Evolutionary conservation across 2,113 vertebrate genomes (phyloP).

Genomic region (Gobius niger): DNA sequence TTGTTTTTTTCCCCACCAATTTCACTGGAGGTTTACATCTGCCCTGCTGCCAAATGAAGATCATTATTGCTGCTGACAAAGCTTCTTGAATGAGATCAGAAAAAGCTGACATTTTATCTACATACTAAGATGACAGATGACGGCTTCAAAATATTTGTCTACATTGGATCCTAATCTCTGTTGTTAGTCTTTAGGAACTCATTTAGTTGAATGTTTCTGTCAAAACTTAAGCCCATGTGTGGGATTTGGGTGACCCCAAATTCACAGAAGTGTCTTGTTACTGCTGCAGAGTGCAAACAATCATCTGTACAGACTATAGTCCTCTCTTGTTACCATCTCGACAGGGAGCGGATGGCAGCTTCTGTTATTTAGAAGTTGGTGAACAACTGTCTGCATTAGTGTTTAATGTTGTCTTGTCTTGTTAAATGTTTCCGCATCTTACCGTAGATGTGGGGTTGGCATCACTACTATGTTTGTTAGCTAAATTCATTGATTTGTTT

Average conservation of each 20-base stretch:
- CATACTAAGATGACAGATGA: too few species aligned
- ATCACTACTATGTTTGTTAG: background rate
- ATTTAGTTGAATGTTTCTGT: background rate
- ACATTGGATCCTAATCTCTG: background rate
- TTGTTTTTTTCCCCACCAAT: too few species aligned
- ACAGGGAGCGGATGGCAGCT: background rate
- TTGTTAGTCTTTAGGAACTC: background rate
- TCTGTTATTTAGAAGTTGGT: slow-evolving; percentile 11
- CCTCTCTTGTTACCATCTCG: slow-evolving; percentile 25
- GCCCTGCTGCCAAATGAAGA: too few species aligned
- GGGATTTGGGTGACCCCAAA: background rate
- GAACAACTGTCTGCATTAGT: slow-evolving; percentile 16
- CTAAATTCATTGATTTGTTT: background rate
- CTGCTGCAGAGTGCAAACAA: background rate
- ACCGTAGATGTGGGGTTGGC: background rate
- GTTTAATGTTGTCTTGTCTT: slow-evolving; percentile 19
- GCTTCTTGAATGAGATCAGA: too few species aligned
- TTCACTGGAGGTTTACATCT: too few species aligned
- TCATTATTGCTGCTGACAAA: too few species aligned
- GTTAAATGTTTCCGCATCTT: background rate
- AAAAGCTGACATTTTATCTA: too few species aligned
- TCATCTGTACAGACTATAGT: background rate
- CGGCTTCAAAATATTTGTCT: too few species aligned
- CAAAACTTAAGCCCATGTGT: background rate
- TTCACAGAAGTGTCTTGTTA: slow-evolving; percentile 11